Base-by-base conservation (phyloP, 1,140 invertebrate genomes). In the Sycophila sp. region DNA sequence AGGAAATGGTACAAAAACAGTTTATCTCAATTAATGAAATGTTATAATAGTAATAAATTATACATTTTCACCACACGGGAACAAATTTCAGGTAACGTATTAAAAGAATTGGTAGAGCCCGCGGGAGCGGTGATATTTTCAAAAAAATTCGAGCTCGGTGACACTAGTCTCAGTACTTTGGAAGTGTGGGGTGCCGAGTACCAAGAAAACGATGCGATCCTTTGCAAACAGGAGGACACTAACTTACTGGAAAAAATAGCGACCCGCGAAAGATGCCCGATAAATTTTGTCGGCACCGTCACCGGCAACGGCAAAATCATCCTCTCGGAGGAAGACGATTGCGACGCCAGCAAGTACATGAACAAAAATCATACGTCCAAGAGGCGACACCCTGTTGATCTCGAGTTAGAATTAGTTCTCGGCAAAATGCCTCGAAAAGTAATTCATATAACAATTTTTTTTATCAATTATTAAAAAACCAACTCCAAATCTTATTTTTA, bases 181-280 rank as follows among this genome's bases (percentile, higher is more conserved):
- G 98, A 99, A 82, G 83, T 99, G 5, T 99, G 98, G 98, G 97
- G 96, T 0, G 98, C 97, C 0, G 98, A 99, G 82, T 99, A 99
- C 80, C 98, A 99, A 87, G 98, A 99, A 85, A 98, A 94, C 74
- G 92, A 99, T 84, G 97, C 97, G 0, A 87, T 98, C 42, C 83
- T 98, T 0, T 93, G 96, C 73, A 87, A 87, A 42, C 84, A 90
- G 62, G 82, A 92, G 63, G 88, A 94, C 76, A 86, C 90, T 10
- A 67, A 84, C 13, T 69, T 93, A 2, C 84, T 99, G 0, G 86
- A 92, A 77, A 87, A 89, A 74, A 94, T 99, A 59, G 92, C 94
- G 42, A 79, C 86, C 15, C 88, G 98, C 68, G 98, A 99, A 88
- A 90, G 94, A 71, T 99, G 98, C 83, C 94, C 95, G 2, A 91